Percentiles rank a stretch among this genome's conserved stretches.
Conservation (phyloP, 2,888 invertebrate species). For the Tetragonisca angustula region DNA sequence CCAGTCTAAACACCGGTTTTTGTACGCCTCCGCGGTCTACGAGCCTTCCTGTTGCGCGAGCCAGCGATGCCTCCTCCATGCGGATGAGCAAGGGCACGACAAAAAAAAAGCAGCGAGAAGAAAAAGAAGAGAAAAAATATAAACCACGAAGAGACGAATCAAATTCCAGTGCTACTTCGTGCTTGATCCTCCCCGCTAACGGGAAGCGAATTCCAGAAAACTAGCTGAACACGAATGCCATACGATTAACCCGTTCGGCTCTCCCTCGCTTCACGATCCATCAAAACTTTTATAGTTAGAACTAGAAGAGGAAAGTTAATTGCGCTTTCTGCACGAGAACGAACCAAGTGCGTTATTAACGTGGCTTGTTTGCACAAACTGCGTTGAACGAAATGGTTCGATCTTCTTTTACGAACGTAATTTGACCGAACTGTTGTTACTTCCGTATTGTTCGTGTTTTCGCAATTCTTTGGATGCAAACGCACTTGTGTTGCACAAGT, state of each 20-base stretch:
- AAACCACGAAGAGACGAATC: slow-evolving; percentile 50
- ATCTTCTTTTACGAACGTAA: neutral
- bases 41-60: slow-evolving; percentile 22
- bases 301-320: slow-evolving; percentile 19
- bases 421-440: neutral
- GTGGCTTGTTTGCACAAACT: neutral
- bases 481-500: neutral
- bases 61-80: slow-evolving; percentile 2
- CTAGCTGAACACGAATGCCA: slow-evolving; percentile 60
- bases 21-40: slow-evolving; percentile 19
- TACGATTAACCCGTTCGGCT: slow-evolving; percentile 34
- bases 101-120: neutral
- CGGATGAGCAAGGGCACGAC: neutral
- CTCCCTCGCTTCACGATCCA: slow-evolving; percentile 2
- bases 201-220: slow-evolving; percentile 73
- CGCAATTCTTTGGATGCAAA: neutral
- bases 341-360: neutral
- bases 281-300: slow-evolving; percentile 22
- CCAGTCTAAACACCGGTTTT: slow-evolving; percentile 32
- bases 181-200: slow-evolving; percentile 60
- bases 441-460: neutral
- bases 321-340: neutral
- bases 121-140: slow-evolving; percentile 12
- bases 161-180: slow-evolving; percentile 50
- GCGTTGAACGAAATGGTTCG: neutral